phyloP scores from a whole-genome alignment of 2,113 vertebrate species.

The Brienomyrus longianalis region DNA sequence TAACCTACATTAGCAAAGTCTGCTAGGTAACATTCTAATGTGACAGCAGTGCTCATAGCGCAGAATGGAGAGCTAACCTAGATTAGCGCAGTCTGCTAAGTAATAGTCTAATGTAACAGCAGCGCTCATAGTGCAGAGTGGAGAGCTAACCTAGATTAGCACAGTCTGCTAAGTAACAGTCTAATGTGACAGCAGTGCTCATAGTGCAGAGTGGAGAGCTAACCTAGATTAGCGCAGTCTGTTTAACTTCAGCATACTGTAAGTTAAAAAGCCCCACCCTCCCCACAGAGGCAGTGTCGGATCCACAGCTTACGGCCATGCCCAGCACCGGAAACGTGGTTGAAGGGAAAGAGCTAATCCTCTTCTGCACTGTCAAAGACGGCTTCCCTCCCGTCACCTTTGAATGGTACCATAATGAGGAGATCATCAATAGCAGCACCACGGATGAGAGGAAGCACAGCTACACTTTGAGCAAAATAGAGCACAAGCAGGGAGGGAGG shows the following conservation, averaged over 20 bases:
- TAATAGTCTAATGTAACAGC: not conserved
- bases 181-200: not conserved
- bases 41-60: not conserved
- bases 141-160: not conserved
- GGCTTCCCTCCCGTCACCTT: constrained; percentile 57
- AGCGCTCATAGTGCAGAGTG: not conserved
- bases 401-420: constrained; percentile 37
- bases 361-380: constrained; percentile 42
- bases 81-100: not conserved
- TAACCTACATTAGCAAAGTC: not conserved
- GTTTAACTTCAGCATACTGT: not conserved
- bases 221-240: not conserved
- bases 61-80: not conserved
- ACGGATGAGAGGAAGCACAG: not conserved
- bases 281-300: constrained; percentile 44
- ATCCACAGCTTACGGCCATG: constrained; percentile 26
- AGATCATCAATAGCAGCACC: constrained; percentile 19
- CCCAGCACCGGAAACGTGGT: constrained; percentile 25
- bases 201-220: not conserved
- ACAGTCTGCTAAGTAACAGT: not conserved
- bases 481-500: constrained; percentile 32
- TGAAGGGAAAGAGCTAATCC: constrained; percentile 38
- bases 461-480: not conserved
- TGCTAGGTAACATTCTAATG: not conserved
- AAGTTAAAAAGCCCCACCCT: not conserved